These are phyloP conservation scores for Thalpophila matura DNA, from an alignment of 2,888 invertebrate genomes.

Conservation along the genomic window DNA sequence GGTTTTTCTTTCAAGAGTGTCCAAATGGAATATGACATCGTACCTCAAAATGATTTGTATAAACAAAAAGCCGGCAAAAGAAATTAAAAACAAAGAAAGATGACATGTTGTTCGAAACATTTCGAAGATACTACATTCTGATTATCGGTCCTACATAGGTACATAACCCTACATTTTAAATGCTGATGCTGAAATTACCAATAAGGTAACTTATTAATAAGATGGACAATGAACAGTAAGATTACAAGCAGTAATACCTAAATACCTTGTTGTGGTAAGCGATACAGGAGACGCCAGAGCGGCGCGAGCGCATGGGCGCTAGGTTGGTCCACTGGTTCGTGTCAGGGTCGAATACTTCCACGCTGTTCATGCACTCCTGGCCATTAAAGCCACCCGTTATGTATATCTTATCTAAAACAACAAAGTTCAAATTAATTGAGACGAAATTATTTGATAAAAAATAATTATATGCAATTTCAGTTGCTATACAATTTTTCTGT, in stretches of 20 bases:
- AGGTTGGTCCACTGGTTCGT: slow-evolving; percentile 96
- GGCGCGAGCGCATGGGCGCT: slow-evolving; percentile 94
- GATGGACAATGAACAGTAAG: slow-evolving; percentile 36
- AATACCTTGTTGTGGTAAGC: slow-evolving; percentile 94
- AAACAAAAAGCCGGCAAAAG: too few relatives aligned
- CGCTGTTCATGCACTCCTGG: slow-evolving; percentile 96
- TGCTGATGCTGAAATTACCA: too few relatives aligned
- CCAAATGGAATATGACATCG: too few relatives aligned
- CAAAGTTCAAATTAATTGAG: neutral
- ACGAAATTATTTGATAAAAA: neutral
- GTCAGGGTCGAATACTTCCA: slow-evolving; percentile 95
- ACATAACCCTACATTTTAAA: too few relatives aligned
- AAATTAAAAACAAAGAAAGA: too few relatives aligned
- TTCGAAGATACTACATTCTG: too few relatives aligned
- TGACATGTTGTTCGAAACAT: too few relatives aligned
- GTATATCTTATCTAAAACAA: slow-evolving; percentile 92
- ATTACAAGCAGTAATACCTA: slow-evolving; percentile 73
- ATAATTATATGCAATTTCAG: neutral
- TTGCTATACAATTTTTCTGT: neutral
- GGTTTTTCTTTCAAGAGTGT: too few relatives aligned
- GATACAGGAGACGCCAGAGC: slow-evolving; percentile 98
- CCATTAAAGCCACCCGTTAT: slow-evolving; percentile 98
- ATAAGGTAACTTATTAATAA: too few relatives aligned
- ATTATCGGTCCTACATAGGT: too few relatives aligned
- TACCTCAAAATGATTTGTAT: too few relatives aligned